These are phyloP conservation scores for Colius striatus DNA, from an alignment of 2,113 vertebrate genomes.

Conservation along the genomic window DNA sequence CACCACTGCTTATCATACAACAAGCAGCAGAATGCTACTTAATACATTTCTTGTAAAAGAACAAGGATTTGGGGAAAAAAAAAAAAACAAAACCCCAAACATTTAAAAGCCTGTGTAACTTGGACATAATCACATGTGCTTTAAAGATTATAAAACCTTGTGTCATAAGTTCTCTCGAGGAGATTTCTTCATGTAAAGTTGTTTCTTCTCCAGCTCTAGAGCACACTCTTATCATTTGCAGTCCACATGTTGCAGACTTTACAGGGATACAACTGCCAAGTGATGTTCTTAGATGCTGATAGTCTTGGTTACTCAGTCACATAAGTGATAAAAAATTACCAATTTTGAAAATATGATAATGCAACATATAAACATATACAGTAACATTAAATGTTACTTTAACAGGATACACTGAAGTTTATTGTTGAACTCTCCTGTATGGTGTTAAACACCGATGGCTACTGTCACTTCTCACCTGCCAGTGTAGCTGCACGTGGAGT, in stretches of 20 bases:
- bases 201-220: neutral
- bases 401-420: neutral
- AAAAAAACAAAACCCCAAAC: neutral
- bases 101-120: neutral
- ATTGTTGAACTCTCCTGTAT: neutral
- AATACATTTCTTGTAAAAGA: neutral
- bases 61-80: neutral
- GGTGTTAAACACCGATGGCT: neutral
- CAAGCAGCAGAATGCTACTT: neutral
- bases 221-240: neutral
- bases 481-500: neutral
- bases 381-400: neutral
- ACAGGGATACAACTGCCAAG: neutral
- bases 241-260: neutral
- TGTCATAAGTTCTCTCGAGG: neutral
- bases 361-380: neutral
- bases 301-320: neutral
- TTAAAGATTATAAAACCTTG: neutral
- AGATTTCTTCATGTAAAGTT: neutral
- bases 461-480: neutral
- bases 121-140: neutral
- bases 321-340: neutral
- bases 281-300: neutral
- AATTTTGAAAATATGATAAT: neutral
- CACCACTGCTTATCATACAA: neutral